A percentile compares a stretch with the other conserved stretches of the same genome.
phyloP scores from a whole-genome alignment of 1,140 invertebrate species.

The Leucophenga varia region DNA sequence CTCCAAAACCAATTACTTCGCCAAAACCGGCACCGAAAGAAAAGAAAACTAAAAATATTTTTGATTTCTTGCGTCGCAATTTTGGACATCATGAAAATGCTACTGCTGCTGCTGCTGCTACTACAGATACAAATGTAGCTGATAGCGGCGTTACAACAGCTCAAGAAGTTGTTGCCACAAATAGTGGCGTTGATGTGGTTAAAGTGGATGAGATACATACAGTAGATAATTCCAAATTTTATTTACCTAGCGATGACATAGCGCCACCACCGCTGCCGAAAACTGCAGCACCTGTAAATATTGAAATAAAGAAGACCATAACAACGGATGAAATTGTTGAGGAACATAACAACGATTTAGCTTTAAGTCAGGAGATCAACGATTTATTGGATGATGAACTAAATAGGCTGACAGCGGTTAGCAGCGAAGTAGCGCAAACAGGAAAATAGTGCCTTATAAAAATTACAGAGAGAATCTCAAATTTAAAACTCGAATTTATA shows the following conservation, averaged over 20 bases:
- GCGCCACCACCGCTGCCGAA: slow-evolving; percentile 29
- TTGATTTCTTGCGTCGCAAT: slow-evolving; percentile 49
- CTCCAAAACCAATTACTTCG: neutral
- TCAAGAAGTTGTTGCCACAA: slow-evolving; percentile 42
- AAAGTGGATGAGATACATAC: slow-evolving; percentile 35
- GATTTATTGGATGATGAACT: slow-evolving; percentile 50
- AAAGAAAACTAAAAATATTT: slow-evolving; percentile 53
- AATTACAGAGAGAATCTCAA: too few relatives aligned
- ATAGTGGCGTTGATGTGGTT: slow-evolving; percentile 38
- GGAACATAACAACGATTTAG: slow-evolving; percentile 37
- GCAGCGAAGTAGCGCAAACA: too few relatives aligned
- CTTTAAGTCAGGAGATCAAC: slow-evolving; percentile 47
- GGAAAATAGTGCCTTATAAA: too few relatives aligned
- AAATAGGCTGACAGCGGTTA: slow-evolving; percentile 31
- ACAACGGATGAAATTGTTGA: slow-evolving; percentile 48
- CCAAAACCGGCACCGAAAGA: slow-evolving; percentile 20
- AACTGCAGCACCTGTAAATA: slow-evolving; percentile 46
- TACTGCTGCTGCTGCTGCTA: neutral
- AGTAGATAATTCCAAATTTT: slow-evolving; percentile 51
- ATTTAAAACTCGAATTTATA: too few relatives aligned
- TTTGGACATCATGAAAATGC: slow-evolving; percentile 42
- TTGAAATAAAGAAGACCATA: slow-evolving; percentile 46
- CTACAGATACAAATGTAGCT: neutral
- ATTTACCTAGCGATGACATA: slow-evolving; percentile 30
- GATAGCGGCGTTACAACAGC: neutral